Evolutionary conservation across 2,888 invertebrate genomes (phyloP).

Genomic region (Platycnemis pennipes): DNA sequence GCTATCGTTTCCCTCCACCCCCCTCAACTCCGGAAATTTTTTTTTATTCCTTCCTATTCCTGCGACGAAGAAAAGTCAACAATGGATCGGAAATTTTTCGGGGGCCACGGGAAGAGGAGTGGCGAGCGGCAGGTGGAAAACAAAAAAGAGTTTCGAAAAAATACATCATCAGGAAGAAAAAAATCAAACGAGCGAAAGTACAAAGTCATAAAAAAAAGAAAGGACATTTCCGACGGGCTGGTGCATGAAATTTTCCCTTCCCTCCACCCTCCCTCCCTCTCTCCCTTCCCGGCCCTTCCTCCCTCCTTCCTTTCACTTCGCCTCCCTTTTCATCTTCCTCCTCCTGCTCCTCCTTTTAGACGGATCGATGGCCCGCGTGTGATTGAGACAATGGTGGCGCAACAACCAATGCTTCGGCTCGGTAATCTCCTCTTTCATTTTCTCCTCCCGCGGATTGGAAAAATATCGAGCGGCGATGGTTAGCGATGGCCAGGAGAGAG

Average conservation of each 20-base stretch:
- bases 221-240: background rate
- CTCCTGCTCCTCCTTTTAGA: background rate
- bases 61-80: background rate
- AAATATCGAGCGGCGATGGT: conserved; percentile 48
- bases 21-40: too few relatives aligned
- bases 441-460: background rate
- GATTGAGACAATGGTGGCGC: conserved; percentile 65
- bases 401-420: conserved; percentile 61
- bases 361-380: conserved; percentile 52
- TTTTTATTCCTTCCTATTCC: background rate
- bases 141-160: background rate
- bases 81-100: background rate
- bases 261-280: background rate
- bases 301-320: background rate
- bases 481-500: background rate
- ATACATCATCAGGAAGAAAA: background rate
- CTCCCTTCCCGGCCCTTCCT: background rate
- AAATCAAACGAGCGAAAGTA: background rate
- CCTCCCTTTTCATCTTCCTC: background rate
- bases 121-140: background rate
- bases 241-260: background rate
- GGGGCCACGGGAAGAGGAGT: background rate
- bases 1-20: background rate
- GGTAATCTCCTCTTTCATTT: conserved; percentile 49
- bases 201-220: background rate